Evolutionary conservation across 2,888 invertebrate species (phyloP), one percentile per base, ranked within the genome.

Genomic region (Stenodema calcarata): DNA sequence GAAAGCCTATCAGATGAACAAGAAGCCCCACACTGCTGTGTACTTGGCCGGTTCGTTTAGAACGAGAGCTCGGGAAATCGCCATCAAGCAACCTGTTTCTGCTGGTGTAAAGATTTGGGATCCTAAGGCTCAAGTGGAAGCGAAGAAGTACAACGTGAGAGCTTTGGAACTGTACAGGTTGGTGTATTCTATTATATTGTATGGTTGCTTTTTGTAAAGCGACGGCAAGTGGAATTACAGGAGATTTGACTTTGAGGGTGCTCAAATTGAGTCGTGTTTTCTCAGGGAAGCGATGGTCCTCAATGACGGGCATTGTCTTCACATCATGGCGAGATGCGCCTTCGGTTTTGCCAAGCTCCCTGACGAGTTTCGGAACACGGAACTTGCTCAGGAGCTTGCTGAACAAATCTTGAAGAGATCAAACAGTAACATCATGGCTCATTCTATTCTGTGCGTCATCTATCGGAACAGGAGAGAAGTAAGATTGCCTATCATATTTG

Each of bases 301-400:
- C 44, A 87, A 87, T 41, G 12, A 79, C 11, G 85, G 69, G 62
- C 84, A 86, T 35, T 83, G 54, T 69, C 28, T 85, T 7, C 88
- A 88, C 50, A 87, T 88, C 23, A 16, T 88, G 28, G 81, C 81
- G n/a, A 82, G 88, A 28, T 87, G 86, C 84, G 88, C 88, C 16
- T 81, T 27, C 62, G 88, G 84, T 0, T 62, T 87, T 23, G 79
- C 86, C 54, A 79, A 70, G 30, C 84, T 88, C 12, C 88, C 88
- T 6, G 75, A n/a, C 0, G 35, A 78, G 14, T 47, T 69, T 41
- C 23, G 62, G 50, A 84, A 88, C 16, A 28, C 62, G 12, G 62
- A 87, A 4, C 47, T 75, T 1, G 87, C 86, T 9, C 75, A 69
- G 44, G 78, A 86, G 11, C 76, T 87, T 14, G 54, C 88, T 12